These are phyloP conservation scores for Frankliniella intonsa DNA, from an alignment of 2,888 invertebrate genomes.

Conservation along the genomic window DNA sequence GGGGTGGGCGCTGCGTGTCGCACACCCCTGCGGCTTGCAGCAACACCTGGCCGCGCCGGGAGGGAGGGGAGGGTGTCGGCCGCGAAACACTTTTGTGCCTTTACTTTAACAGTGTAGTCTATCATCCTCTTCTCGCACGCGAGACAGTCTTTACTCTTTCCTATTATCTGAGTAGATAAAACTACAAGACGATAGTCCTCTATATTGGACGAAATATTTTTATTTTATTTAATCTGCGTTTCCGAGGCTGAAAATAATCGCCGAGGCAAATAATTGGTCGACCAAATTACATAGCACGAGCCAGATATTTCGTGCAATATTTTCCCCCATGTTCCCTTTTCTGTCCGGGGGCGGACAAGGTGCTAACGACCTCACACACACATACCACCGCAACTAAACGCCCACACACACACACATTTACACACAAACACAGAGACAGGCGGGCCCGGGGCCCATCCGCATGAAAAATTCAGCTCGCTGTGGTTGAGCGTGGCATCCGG, in stretches of 20 bases:
- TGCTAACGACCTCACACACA: background rate
- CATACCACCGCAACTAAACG: no score
- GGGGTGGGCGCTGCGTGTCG: no score
- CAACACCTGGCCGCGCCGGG: no score
- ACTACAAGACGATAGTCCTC: background rate
- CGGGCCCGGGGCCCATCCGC: background rate
- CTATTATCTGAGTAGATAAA: background rate
- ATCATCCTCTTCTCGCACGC: no score
- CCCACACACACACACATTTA: background rate
- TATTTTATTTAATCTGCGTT: no score
- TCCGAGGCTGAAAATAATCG: no score
- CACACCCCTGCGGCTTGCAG: no score
- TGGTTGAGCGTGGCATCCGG: background rate
- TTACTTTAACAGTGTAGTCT: no score
- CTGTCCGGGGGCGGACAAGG: background rate
- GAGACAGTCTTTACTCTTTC: no score
- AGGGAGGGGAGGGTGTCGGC: no score
- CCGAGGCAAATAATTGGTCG: background rate
- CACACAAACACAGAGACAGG: background rate
- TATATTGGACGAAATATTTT: no score
- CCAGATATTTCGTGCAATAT: background rate
- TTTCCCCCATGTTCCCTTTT: background rate
- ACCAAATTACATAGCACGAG: background rate
- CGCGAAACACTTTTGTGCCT: no score
- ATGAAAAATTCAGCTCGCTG: conserved; percentile 5